Evolutionary conservation across 2,113 vertebrate genomes (phyloP).

Genomic region (Heteronetta atricapilla): DNA sequence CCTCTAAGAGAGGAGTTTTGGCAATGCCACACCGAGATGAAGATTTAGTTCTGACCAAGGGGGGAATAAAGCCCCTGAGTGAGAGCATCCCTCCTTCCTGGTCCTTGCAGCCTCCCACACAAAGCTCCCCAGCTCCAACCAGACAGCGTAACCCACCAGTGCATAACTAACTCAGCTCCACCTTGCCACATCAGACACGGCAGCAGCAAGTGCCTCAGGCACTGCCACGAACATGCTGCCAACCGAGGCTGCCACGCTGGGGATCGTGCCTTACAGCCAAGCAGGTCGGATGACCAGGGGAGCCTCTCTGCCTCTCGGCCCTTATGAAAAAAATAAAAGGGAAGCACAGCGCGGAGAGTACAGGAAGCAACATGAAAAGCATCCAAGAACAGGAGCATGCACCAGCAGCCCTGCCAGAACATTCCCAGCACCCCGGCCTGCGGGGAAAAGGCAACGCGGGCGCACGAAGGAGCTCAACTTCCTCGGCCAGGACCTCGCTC

Average conservation of each 20-base stretch:
- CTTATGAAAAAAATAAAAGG: not conserved
- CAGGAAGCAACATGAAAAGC: not conserved
- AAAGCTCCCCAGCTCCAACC: not conserved
- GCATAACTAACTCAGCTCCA: not conserved
- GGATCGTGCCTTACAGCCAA: not conserved
- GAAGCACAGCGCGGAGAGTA: not conserved
- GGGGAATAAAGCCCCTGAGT: rapidly evolving
- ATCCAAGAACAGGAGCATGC: not conserved
- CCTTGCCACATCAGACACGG: not conserved
- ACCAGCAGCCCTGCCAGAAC: not conserved
- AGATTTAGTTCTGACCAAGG: not conserved
- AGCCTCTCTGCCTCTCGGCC: not conserved
- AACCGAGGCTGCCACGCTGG: not conserved
- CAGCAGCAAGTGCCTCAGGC: not conserved
- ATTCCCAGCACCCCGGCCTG: not conserved
- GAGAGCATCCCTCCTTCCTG: not conserved
- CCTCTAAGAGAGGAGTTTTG: not conserved
- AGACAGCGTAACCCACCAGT: not conserved
- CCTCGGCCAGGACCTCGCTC: rapidly evolving
- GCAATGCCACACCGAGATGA: not conserved
- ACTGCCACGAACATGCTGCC: not conserved
- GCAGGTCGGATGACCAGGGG: not conserved
- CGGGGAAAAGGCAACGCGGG: not conserved
- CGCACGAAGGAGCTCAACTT: not conserved
- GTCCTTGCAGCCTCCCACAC: not conserved